Evolutionary conservation across 1,140 invertebrate species (phyloP), one percentile per base, ranked within the genome.

Genomic region (Drosophila mayri): DNA sequence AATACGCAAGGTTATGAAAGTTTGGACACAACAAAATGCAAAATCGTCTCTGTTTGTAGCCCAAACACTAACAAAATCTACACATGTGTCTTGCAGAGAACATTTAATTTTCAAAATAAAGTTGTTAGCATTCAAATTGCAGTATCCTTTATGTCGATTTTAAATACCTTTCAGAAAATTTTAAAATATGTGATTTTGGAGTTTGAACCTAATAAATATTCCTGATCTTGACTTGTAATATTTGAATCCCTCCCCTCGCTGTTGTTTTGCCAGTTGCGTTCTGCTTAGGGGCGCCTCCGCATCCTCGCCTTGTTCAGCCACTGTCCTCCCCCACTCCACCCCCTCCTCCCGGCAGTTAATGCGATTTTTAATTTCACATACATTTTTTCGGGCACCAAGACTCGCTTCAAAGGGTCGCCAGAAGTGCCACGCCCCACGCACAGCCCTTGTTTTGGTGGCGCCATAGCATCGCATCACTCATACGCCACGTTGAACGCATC

Each of bases 341-440:
- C 10, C 32, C 10, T 10, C 40, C 67, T 11, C 11, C 10, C 47
- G 32, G 52, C 35, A 50, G 65, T 71, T 71, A 79, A 79, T 87
- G 79, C 73, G 76, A 88, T 83, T 87, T 87, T 83, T 82, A 83
- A 87, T 79, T 85, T 81, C 76, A 61, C 63, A 78, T 66, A 74
- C 35, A 64, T 66, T 22, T 30, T 12, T 2, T 35, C 49, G 44
- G 30, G 46, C 55, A 37, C 18, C 37, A 54, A 64, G 44, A 62
- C 38, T 32, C 40, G 43, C 44, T 63, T 71, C 67, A 71, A 71
- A 57, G 58, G 40, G 20, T 66, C n/a, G 32, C 40, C 25, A n/a
- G 46, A 22, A 22, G 61, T 47, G 64, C 35, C 35, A 47, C 22
- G 32, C 64, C 64, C 25, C 10, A n/a, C 22, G 37, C 38, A 25